Evolutionary conservation across 2,797 vertebrate genomes (phyloP).

Genomic region (Mus caroli): DNA sequence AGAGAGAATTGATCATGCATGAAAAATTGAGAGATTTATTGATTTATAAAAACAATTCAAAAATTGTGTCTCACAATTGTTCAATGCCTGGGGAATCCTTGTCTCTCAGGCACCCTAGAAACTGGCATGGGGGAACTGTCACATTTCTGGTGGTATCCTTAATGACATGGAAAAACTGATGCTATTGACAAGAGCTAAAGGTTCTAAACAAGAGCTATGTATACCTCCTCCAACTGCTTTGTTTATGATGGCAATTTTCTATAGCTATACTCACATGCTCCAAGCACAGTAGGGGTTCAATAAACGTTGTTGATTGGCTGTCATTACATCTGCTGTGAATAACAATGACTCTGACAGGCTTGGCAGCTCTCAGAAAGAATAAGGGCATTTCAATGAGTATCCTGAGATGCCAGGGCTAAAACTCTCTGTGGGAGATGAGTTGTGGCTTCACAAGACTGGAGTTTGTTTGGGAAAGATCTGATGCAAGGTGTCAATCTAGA

Average conservation of each 20-base stretch:
- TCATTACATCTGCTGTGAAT: slow-evolving; percentile 46
- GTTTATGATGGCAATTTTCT: slow-evolving; percentile 9
- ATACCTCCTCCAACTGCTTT: background rate
- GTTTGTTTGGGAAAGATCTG: slow-evolving; percentile 28
- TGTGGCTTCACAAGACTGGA: background rate
- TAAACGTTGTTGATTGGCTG: slow-evolving; percentile 53
- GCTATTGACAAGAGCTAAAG: background rate
- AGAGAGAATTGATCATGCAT: slow-evolving; percentile 8
- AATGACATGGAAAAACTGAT: slow-evolving; percentile 32
- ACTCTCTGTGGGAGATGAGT: background rate
- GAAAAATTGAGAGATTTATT: slow-evolving; percentile 40
- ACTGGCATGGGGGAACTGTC: background rate
- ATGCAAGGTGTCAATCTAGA: background rate
- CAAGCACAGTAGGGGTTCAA: slow-evolving; percentile 41
- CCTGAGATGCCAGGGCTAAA: background rate
- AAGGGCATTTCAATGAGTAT: background rate
- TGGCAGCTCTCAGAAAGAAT: background rate
- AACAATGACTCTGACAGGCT: background rate
- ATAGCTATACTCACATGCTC: background rate
- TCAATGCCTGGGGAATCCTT: background rate
- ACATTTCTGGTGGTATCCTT: background rate
- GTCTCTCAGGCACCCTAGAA: slow-evolving; percentile 39
- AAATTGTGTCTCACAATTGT: background rate
- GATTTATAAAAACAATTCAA: slow-evolving; percentile 49
- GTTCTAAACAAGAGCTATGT: background rate